These are phyloP conservation scores for Drosophila leontia DNA, from an alignment of 1,140 invertebrate species.

Conservation along the genomic window DNA sequence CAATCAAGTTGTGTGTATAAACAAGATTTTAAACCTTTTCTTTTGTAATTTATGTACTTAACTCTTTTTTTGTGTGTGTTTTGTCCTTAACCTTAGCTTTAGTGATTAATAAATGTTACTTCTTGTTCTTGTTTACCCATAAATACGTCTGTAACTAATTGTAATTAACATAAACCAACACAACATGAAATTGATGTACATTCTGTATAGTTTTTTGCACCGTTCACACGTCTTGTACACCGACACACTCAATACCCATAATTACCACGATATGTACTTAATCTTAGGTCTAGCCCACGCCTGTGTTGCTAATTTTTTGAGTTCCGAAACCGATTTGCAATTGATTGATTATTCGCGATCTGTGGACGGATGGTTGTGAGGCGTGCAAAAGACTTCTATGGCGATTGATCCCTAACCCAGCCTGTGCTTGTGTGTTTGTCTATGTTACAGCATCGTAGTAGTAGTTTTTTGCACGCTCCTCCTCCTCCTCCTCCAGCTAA, in stretches of 20 bases:
- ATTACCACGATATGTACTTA: slow-evolving; percentile 42
- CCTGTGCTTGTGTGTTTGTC: slow-evolving; percentile 46
- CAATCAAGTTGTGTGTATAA: slow-evolving; percentile 18
- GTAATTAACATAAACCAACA: slow-evolving; percentile 60
- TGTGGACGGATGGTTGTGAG: slow-evolving; percentile 25
- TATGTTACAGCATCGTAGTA: slow-evolving; percentile 47
- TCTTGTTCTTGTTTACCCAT: slow-evolving; percentile 38
- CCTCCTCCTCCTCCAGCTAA: slow-evolving; percentile 13
- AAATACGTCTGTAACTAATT: slow-evolving; percentile 71
- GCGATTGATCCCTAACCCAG: slow-evolving; percentile 48
- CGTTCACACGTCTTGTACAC: slow-evolving; percentile 55
- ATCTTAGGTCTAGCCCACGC: slow-evolving; percentile 37
- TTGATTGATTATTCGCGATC: neutral
- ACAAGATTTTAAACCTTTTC: slow-evolving; percentile 11
- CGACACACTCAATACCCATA: slow-evolving; percentile 18
- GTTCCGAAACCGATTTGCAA: slow-evolving; percentile 4
- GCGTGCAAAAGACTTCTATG: slow-evolving; percentile 81
- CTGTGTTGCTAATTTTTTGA: slow-evolving; percentile 70
- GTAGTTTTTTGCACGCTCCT: slow-evolving; percentile 74
- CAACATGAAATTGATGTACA: slow-evolving; percentile 59
- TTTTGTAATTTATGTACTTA: slow-evolving; percentile 25
- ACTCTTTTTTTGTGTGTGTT: slow-evolving; percentile 27
- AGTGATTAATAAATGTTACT: slow-evolving; percentile 56
- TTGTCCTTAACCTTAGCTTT: slow-evolving; percentile 45
- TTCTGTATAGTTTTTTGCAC: slow-evolving; percentile 84